Conservation (phyloP, 2,797 vertebrate genomes). For the Hypotaenidia philippensis region DNA sequence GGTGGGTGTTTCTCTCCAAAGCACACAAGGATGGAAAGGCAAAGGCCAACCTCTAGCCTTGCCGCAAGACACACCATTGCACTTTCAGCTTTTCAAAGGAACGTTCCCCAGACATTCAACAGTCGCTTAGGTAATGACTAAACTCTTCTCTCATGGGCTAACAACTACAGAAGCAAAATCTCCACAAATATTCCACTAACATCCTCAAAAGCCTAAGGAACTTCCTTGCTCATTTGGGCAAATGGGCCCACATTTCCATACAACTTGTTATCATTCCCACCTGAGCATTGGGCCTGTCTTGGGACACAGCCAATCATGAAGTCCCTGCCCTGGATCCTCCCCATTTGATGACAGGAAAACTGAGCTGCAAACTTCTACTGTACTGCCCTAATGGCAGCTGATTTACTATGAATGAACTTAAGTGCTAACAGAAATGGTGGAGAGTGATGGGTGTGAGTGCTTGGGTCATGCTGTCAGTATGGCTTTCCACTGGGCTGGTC, state of each 20-base stretch:
- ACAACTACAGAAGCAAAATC: not conserved
- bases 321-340: not conserved
- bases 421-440: not conserved
- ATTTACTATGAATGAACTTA: accelerated
- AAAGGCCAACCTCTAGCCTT: not conserved
- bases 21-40: not conserved
- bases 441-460: accelerated
- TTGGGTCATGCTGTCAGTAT: accelerated
- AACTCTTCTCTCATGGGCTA: not conserved
- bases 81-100: not conserved
- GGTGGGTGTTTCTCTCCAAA: not conserved
- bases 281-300: not conserved
- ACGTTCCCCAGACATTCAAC: not conserved
- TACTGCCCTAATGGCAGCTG: not conserved
- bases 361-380: not conserved
- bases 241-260: not conserved
- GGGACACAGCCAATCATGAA: not conserved
- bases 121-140: not conserved
- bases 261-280: not conserved
- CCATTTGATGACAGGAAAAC: not conserved
- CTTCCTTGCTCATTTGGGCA: not conserved
- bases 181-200: not conserved
- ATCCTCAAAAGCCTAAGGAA: not conserved
- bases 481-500: not conserved
- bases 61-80: not conserved